phyloP scores from a whole-genome alignment of 2,888 invertebrate species.

The Gisinianus flammeolus region DNA sequence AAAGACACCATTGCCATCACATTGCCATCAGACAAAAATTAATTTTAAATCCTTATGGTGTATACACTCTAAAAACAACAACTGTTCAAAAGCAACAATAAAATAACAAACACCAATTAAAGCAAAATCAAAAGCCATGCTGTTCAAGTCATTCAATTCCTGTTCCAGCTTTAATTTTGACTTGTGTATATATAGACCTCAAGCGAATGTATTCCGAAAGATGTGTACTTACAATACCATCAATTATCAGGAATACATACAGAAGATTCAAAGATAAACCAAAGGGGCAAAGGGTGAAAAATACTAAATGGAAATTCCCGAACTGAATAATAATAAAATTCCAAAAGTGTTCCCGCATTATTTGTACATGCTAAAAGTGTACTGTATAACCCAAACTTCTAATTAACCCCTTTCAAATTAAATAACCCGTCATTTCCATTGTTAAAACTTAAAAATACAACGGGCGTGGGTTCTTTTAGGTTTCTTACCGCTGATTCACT shows the following conservation, averaged over 20 bases:
- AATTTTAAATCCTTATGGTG: neutral
- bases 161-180: too few relatives aligned
- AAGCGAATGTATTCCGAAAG: too few relatives aligned
- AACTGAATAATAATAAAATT: neutral
- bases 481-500: constrained; percentile 83
- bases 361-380: neutral
- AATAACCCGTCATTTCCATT: neutral
- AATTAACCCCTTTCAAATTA: constrained; percentile 3
- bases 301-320: neutral
- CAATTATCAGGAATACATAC: too few relatives aligned
- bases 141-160: too few relatives aligned
- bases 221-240: too few relatives aligned
- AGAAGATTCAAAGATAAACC: too few relatives aligned
- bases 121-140: neutral
- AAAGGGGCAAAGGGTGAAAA: too few relatives aligned
- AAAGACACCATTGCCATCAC: constrained; percentile 27
- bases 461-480: neutral
- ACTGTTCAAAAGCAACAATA: neutral
- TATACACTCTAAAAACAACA: too few relatives aligned
- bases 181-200: too few relatives aligned
- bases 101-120: neutral
- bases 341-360: neutral
- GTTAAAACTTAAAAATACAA: neutral
- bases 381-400: neutral
- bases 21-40: constrained; percentile 5